phyloP scores from a whole-genome alignment of 2,113 vertebrate species.

The Spea bombifrons region DNA sequence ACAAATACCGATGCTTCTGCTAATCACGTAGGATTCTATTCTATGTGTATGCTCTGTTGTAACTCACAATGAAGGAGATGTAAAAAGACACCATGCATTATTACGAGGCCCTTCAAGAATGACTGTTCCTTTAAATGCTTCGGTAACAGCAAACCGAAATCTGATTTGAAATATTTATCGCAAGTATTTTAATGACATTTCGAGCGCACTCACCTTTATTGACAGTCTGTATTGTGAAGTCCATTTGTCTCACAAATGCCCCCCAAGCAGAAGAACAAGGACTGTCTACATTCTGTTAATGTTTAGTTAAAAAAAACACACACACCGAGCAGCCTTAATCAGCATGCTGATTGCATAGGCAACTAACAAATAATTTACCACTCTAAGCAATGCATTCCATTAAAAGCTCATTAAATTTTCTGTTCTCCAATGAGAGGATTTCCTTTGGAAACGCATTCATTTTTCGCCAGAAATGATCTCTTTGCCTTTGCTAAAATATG shows the following conservation, averaged over 20 bases:
- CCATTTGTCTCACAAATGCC: slow-evolving; percentile 68
- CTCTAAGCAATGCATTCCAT: slow-evolving; percentile 76
- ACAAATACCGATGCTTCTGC: slow-evolving; percentile 28
- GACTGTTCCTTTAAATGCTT: slow-evolving; percentile 61
- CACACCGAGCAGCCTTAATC: slow-evolving; percentile 76
- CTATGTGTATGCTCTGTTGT: slow-evolving; percentile 35
- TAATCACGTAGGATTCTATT: slow-evolving; percentile 41
- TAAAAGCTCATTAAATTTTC: slow-evolving; percentile 82
- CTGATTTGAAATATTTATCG: slow-evolving; percentile 74
- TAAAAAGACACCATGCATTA: slow-evolving; percentile 49
- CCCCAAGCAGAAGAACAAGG: slow-evolving; percentile 68
- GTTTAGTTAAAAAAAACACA: slow-evolving; percentile 60
- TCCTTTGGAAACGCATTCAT: slow-evolving; percentile 64
- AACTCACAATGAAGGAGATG: slow-evolving; percentile 57
- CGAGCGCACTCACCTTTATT: slow-evolving; percentile 75
- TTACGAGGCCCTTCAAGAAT: slow-evolving; percentile 60
- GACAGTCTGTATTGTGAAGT: slow-evolving; percentile 67
- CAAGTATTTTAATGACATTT: slow-evolving; percentile 72
- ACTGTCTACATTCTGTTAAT: slow-evolving; percentile 71
- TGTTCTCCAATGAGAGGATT: slow-evolving; percentile 76
- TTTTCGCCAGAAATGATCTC: slow-evolving; percentile 64
- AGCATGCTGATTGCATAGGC: slow-evolving; percentile 79
- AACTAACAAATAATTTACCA: slow-evolving; percentile 86
- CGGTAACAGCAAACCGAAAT: slow-evolving; percentile 60
- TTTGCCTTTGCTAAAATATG: slow-evolving; percentile 48